Evolutionary conservation across 1,140 invertebrate genomes (phyloP).

Genomic region (Brachionus sp.): DNA sequence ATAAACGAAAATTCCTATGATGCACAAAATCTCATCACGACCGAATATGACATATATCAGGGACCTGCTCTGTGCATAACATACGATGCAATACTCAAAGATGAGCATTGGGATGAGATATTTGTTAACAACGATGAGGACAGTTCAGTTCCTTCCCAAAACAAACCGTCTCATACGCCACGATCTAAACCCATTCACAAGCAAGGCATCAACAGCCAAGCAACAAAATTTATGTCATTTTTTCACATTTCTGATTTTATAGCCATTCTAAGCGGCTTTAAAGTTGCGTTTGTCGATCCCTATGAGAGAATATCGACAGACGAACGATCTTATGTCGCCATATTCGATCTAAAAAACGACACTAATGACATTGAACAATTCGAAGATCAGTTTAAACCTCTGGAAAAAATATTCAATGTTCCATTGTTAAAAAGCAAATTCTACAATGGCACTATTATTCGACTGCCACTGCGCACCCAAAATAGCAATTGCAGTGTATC

Average conservation of each 20-base stretch:
- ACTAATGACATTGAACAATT: conserved; percentile 34
- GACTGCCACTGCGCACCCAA: conserved; percentile 44
- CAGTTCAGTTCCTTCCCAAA: too few relatives aligned
- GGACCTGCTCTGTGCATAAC: conserved; percentile 33
- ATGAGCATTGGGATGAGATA: conserved; percentile 46
- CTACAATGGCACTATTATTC: conserved; percentile 45
- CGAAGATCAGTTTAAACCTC: conserved; percentile 45
- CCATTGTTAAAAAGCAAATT: conserved; percentile 26
- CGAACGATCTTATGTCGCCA: conserved; percentile 38
- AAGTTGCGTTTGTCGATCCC: conserved; percentile 43
- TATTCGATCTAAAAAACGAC: conserved; percentile 45
- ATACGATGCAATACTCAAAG: conserved; percentile 35
- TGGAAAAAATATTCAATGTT: conserved; percentile 44
- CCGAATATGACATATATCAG: conserved; percentile 36
- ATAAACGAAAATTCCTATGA: conserved; percentile 44
- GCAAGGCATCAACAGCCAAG: neutral
- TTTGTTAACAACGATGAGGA: conserved; percentile 42
- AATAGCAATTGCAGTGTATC: conserved; percentile 21
- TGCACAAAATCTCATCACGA: neutral
- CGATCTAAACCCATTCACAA: neutral
- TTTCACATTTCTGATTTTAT: conserved; percentile 47
- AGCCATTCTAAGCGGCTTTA: conserved; percentile 41
- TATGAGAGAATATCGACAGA: conserved; percentile 28
- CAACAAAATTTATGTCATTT: conserved; percentile 43
- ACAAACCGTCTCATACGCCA: neutral